A percentile compares a stretch with the other conserved stretches of the same genome.
Conservation (phyloP, 2,888 invertebrate species). For the Palloptera scutellata region DNA sequence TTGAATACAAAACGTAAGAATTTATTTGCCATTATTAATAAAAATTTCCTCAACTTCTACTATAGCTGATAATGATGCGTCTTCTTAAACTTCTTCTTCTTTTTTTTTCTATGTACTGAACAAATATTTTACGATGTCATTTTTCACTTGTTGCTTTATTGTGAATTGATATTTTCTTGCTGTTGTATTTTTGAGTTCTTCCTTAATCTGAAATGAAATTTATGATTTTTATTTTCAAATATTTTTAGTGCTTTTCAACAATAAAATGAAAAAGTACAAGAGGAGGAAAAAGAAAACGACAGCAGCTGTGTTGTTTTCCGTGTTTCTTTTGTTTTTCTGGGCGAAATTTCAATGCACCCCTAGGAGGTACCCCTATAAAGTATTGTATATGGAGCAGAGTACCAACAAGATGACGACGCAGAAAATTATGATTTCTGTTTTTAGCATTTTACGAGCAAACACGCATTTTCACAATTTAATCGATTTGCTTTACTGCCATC, state of each 20-base stretch:
- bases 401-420: neutral
- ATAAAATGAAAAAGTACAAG: too few relatives aligned
- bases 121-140: conserved; percentile 15
- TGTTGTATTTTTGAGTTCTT: neutral
- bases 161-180: conserved; percentile 22
- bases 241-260: too few relatives aligned
- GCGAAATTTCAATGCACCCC: too few relatives aligned
- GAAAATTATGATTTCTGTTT: conserved; percentile 29
- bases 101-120: conserved; percentile 1
- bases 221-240: too few relatives aligned
- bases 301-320: too few relatives aligned
- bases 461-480: conserved; percentile 33
- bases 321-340: too few relatives aligned
- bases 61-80: too few relatives aligned
- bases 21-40: conserved; percentile 27
- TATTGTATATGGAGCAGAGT: too few relatives aligned
- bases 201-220: too few relatives aligned
- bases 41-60: neutral
- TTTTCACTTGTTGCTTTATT: conserved; percentile 24
- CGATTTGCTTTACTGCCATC: conserved; percentile 27
- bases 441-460: conserved; percentile 33
- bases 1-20: conserved; percentile 28
- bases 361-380: too few relatives aligned
- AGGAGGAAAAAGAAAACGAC: too few relatives aligned
- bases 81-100: neutral